A percentile compares a stretch with the other conserved stretches of the same genome.
Conservation (phyloP, 2,113 vertebrate genomes). For the Piaya cayana region DNA sequence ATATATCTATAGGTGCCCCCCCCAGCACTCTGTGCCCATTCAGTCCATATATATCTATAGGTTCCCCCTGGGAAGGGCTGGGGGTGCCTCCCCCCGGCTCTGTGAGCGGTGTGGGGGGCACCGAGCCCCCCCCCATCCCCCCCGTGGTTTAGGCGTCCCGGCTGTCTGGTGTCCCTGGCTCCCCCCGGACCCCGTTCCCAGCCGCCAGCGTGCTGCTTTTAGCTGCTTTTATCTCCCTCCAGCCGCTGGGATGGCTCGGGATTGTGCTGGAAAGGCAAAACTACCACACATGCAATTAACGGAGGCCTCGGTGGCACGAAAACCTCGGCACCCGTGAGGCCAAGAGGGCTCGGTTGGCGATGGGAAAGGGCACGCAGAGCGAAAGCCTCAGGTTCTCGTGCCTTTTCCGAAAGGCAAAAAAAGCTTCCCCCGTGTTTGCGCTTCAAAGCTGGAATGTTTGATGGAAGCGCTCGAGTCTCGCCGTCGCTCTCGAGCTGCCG, state of each 20-base stretch:
- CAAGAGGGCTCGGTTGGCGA: not conserved
- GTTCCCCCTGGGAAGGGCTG: not conserved
- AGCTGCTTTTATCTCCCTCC: not conserved
- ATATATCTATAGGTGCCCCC: too few relatives aligned
- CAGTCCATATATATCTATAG: not conserved
- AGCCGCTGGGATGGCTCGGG: not conserved
- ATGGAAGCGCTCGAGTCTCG: slow-evolving; percentile 9
- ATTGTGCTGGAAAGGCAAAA: slow-evolving; percentile 6
- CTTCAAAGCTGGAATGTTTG: not conserved
- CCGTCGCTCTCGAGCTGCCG: slow-evolving; percentile 13
- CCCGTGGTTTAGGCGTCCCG: accelerated
- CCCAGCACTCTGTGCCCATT: not conserved
- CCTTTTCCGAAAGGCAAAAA: not conserved
- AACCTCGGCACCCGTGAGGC: not conserved
- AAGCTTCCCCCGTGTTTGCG: not conserved
- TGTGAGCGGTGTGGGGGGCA: not conserved
- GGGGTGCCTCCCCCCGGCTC: not conserved
- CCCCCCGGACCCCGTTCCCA: not conserved
- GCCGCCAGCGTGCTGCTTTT: not conserved
- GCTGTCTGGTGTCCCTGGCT: not conserved
- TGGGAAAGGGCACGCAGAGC: not conserved
- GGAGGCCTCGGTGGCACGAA: not conserved
- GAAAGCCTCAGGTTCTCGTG: accelerated
- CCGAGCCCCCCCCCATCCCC: not conserved
- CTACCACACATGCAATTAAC: not conserved